Percentiles rank a stretch among this genome's conserved stretches.
Conservation (phyloP, 2,888 invertebrate genomes). For the Trisateles emortualis region DNA sequence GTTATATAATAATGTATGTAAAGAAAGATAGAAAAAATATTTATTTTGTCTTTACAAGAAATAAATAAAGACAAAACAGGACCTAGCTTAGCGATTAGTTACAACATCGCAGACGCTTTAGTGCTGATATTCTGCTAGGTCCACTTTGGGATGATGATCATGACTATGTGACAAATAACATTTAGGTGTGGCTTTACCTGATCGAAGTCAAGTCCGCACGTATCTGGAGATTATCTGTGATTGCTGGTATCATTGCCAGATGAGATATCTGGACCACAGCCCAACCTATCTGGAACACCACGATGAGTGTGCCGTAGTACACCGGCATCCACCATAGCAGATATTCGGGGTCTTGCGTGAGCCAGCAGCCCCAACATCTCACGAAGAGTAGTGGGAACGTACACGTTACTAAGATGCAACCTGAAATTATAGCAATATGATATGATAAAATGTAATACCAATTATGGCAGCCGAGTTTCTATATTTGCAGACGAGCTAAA, state of each 20-base stretch:
- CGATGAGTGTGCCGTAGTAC: slow-evolving; percentile 87
- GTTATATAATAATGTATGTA: too few species aligned
- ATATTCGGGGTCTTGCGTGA: slow-evolving; percentile 64
- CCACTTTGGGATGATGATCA: too few species aligned
- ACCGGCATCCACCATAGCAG: slow-evolving; percentile 84
- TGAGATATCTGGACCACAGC: slow-evolving; percentile 97
- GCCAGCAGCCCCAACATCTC: slow-evolving; percentile 88
- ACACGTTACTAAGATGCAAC: slow-evolving; percentile 88
- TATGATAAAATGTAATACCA: neutral
- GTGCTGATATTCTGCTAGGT: too few species aligned
- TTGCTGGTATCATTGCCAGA: slow-evolving; percentile 94
- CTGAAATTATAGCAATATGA: slow-evolving; percentile 66
- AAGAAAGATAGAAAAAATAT: too few species aligned
- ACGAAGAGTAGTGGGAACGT: slow-evolving; percentile 94
- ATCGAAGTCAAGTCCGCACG: slow-evolving; percentile 93
- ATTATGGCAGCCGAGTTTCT: too few species aligned
- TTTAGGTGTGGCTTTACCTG: slow-evolving; percentile 80
- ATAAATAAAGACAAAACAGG: too few species aligned
- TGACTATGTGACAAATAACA: too few species aligned
- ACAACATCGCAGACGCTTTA: too few species aligned
- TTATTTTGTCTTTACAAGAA: too few species aligned
- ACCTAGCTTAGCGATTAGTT: too few species aligned
- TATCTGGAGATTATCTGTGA: slow-evolving; percentile 89
- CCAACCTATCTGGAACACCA: slow-evolving; percentile 97
- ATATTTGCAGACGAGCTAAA: too few species aligned